Conservation (phyloP, 92 coral and sea anemone species). For the Epizoanthus stellaris region DNA sequence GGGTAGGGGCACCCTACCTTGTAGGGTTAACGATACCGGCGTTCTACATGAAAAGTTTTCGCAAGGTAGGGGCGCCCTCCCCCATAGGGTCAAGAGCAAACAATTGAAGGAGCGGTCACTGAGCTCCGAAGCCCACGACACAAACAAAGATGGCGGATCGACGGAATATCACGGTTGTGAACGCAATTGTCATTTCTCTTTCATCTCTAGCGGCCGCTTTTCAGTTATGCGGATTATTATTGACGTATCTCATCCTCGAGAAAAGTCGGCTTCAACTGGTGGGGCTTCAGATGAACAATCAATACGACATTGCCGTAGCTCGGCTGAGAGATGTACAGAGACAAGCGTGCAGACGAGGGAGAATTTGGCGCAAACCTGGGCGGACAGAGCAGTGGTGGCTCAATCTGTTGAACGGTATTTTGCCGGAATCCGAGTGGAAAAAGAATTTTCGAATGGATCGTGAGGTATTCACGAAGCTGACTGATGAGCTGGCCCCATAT, state of each 20-base stretch:
- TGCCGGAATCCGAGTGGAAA: constrained; percentile 46
- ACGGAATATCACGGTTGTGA: constrained; percentile 18
- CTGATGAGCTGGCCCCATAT: constrained; percentile 55
- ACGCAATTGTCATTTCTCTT: constrained; percentile 6
- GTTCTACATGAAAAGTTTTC: constrained; percentile 26
- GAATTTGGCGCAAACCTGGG: constrained; percentile 27
- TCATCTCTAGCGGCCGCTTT: constrained; percentile 2
- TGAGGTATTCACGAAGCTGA: constrained; percentile 56
- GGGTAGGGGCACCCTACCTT: too few relatives aligned
- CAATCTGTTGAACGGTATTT: constrained; percentile 21
- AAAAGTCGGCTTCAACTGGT: constrained; percentile 9
- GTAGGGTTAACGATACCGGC: not conserved
- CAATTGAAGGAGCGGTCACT: constrained; percentile 38
- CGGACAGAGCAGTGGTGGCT: constrained; percentile 50
- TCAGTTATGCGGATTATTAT: constrained; percentile 5
- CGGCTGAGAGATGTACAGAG: constrained; percentile 7
- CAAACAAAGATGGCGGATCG: constrained; percentile 31
- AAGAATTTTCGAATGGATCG: constrained; percentile 53
- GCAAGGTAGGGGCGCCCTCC: constrained; percentile 28
- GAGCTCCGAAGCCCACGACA: constrained; percentile 22
- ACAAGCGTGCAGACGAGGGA: not conserved
- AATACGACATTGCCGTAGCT: constrained; percentile 22
- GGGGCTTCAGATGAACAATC: not conserved
- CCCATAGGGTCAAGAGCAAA: constrained; percentile 38
- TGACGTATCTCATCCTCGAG: constrained; percentile 10